Conservation (phyloP, 2,888 invertebrate species). For the Germaria angustata region DNA sequence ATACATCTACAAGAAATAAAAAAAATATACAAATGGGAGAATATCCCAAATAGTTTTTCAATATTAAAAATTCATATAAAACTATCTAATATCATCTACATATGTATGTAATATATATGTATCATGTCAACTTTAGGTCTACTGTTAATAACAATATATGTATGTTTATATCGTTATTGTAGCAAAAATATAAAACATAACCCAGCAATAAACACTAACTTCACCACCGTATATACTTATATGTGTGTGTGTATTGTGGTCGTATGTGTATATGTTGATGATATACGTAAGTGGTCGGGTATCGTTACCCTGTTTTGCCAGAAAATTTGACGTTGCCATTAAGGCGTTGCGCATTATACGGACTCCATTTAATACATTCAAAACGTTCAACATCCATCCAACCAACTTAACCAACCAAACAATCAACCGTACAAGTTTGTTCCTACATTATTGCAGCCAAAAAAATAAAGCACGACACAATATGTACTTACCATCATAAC, state of each 20-base stretch:
- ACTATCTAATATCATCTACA: too few relatives aligned
- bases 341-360: constrained; percentile 66
- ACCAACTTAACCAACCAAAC: constrained; percentile 68
- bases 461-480: constrained; percentile 13
- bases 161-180: constrained; percentile 47
- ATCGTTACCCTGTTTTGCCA: constrained; percentile 66
- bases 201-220: constrained; percentile 2
- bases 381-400: constrained; percentile 40
- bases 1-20: too few relatives aligned
- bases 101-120: too few relatives aligned
- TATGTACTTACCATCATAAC: background rate
- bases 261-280: background rate
- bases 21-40: too few relatives aligned
- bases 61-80: too few relatives aligned
- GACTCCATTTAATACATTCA: constrained; percentile 66
- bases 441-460: constrained; percentile 28
- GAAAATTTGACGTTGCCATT: constrained; percentile 66
- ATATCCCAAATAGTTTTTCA: too few relatives aligned
- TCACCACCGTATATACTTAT: background rate
- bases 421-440: constrained; percentile 31
- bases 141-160: constrained; percentile 54
- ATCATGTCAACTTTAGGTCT: background rate
- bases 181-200: constrained; percentile 43
- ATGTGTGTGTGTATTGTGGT: background rate
- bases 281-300: constrained; percentile 61